phyloP scores from a whole-genome alignment of 2,113 vertebrate species.

The Psittacula cyanocephala region DNA sequence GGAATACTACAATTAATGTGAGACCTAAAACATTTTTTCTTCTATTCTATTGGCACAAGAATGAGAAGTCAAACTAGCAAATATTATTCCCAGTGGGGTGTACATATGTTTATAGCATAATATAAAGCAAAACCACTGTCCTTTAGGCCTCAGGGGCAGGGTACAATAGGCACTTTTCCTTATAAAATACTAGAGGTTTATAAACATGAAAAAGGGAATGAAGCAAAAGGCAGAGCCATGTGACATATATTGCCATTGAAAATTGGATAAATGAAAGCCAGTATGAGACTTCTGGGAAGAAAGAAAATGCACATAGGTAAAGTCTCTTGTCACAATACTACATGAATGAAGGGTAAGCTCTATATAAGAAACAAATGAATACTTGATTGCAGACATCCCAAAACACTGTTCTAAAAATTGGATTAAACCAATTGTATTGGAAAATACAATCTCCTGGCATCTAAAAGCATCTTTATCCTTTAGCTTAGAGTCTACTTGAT shows the following conservation, averaged over 20 bases:
- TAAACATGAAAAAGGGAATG: background rate
- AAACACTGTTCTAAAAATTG: constrained; percentile 1
- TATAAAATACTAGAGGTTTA: background rate
- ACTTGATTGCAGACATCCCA: background rate
- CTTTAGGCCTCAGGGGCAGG: background rate
- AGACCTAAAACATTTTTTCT: background rate
- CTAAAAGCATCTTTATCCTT: constrained; percentile 21
- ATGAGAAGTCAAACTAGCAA: background rate
- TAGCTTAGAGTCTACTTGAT: constrained; percentile 2
- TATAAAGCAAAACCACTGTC: background rate
- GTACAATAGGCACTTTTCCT: background rate
- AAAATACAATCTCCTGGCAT: constrained; percentile 11
- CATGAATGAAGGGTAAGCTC: background rate
- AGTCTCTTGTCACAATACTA: background rate
- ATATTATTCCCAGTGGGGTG: background rate
- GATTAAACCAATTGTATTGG: background rate
- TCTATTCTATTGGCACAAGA: background rate
- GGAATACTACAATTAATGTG: background rate
- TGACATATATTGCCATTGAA: background rate
- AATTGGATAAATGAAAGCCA: background rate
- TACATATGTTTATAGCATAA: background rate
- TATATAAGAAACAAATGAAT: constrained; percentile 1
- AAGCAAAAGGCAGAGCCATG: background rate
- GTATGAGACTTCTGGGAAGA: background rate
- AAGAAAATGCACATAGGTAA: background rate